Evolutionary conservation across 2,113 vertebrate species (phyloP).

Genomic region (Potamarius usumacintae): DNA sequence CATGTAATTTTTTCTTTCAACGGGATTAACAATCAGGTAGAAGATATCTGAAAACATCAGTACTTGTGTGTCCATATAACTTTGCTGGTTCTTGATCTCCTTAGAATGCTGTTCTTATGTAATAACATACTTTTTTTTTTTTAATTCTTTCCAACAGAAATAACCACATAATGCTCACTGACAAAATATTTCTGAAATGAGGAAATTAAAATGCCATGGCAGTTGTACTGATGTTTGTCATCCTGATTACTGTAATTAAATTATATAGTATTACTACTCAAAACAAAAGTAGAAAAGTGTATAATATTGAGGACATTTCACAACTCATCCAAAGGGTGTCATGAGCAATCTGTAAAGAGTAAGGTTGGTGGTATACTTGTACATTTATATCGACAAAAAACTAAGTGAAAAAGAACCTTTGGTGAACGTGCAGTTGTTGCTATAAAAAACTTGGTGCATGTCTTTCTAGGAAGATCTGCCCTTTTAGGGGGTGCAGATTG

Average conservation of each 20-base stretch:
- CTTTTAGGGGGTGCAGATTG: not conserved
- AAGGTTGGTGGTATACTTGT: not conserved
- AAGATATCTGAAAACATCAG: not conserved
- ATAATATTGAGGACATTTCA: not conserved
- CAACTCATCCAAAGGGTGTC: not conserved
- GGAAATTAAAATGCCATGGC: not conserved
- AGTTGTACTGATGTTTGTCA: not conserved
- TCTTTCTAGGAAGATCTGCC: not conserved
- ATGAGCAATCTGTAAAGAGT: slow-evolving; percentile 9
- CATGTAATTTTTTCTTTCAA: not conserved
- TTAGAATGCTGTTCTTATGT: not conserved
- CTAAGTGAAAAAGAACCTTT: no score
- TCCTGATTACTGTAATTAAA: not conserved
- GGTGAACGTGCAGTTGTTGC: no score
- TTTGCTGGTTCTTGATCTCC: not conserved
- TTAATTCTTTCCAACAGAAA: not conserved
- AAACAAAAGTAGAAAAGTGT: not conserved
- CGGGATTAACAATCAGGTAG: not conserved
- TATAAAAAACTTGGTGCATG: no score
- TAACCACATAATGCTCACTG: not conserved
- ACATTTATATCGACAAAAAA: not conserved
- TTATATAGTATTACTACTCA: not conserved
- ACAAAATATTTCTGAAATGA: not conserved
- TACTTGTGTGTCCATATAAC: not conserved
- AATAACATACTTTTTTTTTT: not conserved